phyloP scores from a whole-genome alignment of 2,888 invertebrate species.

The Apotomis betuletana region DNA sequence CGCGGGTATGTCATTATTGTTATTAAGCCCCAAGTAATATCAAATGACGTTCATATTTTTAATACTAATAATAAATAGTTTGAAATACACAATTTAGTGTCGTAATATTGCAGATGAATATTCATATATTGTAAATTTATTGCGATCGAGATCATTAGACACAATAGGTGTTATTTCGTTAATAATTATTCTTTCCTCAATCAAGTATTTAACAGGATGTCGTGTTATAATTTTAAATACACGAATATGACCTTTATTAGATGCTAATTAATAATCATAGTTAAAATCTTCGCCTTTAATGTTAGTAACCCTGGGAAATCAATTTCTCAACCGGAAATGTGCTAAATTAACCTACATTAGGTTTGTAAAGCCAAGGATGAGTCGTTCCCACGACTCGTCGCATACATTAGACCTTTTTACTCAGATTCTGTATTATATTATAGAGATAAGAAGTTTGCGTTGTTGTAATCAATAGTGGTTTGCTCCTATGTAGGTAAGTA shows the following conservation, averaged over 20 bases:
- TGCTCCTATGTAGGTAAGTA: constrained; percentile 9
- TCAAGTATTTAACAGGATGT: background rate
- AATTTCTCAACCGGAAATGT: constrained; percentile 33
- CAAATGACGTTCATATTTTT: background rate
- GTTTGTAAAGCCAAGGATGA: constrained; percentile 32
- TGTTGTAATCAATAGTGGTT: constrained; percentile 31
- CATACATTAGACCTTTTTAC: constrained; percentile 27
- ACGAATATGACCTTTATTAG: background rate
- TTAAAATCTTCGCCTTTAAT: background rate
- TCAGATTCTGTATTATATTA: constrained; percentile 21
- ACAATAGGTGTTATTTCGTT: background rate
- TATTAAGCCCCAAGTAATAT: background rate
- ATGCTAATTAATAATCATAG: constrained; percentile 5
- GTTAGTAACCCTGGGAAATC: constrained; percentile 22
- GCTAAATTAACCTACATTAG: constrained; percentile 38
- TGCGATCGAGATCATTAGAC: background rate
- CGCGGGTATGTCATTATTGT: background rate
- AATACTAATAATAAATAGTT: background rate
- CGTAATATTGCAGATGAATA: background rate
- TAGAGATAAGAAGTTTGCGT: constrained; percentile 34
- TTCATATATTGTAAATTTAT: background rate
- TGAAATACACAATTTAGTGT: background rate
- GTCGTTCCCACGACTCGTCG: constrained; percentile 26
- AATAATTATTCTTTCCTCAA: constrained; percentile 3
- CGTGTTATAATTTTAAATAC: background rate